A percentile compares a stretch with the other conserved stretches of the same genome.
Conservation (phyloP, 1,140 invertebrate species). For the Pemphigus obesinymphae region DNA sequence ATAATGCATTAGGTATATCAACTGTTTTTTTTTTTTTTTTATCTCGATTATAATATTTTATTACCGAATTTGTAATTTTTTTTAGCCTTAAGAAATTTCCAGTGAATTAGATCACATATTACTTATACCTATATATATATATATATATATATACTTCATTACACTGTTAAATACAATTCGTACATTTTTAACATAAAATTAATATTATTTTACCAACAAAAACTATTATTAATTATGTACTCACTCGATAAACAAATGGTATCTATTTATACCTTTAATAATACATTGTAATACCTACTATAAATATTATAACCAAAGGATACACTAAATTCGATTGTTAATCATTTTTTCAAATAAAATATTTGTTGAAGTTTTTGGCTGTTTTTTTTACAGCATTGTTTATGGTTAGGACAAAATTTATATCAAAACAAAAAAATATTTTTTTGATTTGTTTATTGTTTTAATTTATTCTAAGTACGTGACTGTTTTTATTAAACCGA, state of each 20-base stretch:
- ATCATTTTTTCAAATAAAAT: neutral
- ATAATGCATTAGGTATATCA: neutral
- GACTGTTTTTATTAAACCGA: slow-evolving; percentile 5
- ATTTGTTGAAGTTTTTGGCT: neutral
- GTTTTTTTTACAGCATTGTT: neutral
- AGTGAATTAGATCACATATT: neutral
- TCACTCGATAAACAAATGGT: too few relatives aligned
- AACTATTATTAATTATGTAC: neutral
- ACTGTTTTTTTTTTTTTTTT: neutral
- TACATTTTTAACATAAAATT: neutral
- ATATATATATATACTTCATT: too few relatives aligned
- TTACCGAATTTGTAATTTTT: neutral
- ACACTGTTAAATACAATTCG: too few relatives aligned
- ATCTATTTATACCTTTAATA: too few relatives aligned
- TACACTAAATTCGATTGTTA: neutral
- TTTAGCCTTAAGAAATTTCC: too few relatives aligned
- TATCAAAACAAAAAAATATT: neutral
- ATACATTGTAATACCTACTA: too few relatives aligned
- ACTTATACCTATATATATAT: neutral
- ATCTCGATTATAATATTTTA: neutral
- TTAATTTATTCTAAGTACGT: slow-evolving; percentile 5
- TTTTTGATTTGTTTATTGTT: slow-evolving; percentile 25
- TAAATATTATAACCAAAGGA: neutral
- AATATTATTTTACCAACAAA: neutral
- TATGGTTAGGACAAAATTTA: neutral